Base-by-base conservation (phyloP, 2,797 vertebrate genomes). In the Meda fulgida region DNA sequence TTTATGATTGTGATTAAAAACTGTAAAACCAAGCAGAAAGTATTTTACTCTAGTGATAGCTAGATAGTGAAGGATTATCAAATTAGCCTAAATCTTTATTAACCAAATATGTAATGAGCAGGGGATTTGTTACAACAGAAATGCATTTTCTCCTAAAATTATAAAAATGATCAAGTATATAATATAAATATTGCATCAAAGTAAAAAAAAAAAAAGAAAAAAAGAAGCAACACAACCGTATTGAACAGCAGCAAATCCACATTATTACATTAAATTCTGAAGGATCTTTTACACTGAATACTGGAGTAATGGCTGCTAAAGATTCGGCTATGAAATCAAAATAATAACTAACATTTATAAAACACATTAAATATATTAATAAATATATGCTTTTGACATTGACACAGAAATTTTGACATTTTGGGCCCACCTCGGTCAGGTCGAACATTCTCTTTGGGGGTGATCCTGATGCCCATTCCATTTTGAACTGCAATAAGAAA, bases 401-500 rank as follows among this genome's bases (percentile, higher is more conserved):
- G 8, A 23, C 8, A 0, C 3, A 55, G 53, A 55, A 55, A 55
- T 55, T 51, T 51, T 21, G 51, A 4, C 43, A 13, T 55, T 34
- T 87, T 88, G 70, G 84, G 94, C 96, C 89, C 91, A 99, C 98
- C 97, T 90, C 96, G 94, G 87, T 99, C 97, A 67, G 97, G 97
- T 81, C 91, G 96, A 90, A 96, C 92, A 92, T 97, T 98, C 93
- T 99, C 98, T 89, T 95, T 97, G 89, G 95, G 93, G 0, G 97
- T 98, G 92, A 97, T 96, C 90, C 98, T 97, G 94, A 98, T 93
- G 92, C 98, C 98, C 95, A 97, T 98, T 92, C 97, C 97, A 91
- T 96, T 95, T 89, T 98, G 97, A 91, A 99, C 98, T 99, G 94
- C 21, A 76, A 90, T 89, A 90, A 88, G 90, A 94, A 91, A 91